A percentile compares a stretch with the other conserved stretches of the same genome.
Conservation (phyloP, 1,140 invertebrate genomes). For the Drosophila busckii region DNA sequence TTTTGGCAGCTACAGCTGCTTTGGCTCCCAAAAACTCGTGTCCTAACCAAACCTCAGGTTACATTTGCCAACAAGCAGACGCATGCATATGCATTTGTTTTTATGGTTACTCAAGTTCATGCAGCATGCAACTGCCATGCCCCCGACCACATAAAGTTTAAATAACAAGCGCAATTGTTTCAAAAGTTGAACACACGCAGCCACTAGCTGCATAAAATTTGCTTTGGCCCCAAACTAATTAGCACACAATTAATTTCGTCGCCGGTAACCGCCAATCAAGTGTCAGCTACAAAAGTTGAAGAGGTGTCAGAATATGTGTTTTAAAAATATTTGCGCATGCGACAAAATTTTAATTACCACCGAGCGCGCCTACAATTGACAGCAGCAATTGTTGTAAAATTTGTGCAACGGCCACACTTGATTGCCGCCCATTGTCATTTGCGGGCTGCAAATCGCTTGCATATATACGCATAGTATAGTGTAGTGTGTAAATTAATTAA, state of each 20-base stretch:
- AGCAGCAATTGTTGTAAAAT: neutral
- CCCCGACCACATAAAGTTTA: slow-evolving; percentile 12
- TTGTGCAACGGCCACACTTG: slow-evolving; percentile 14
- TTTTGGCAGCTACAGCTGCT: slow-evolving; percentile 24
- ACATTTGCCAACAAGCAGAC: neutral
- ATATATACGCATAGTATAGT: slow-evolving; percentile 15
- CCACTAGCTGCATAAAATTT: slow-evolving; percentile 8
- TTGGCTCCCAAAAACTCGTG: neutral
- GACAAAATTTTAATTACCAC: slow-evolving; percentile 42
- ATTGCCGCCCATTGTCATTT: slow-evolving; percentile 8
- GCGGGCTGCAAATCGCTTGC: neutral
- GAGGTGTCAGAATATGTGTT: slow-evolving; percentile 17
- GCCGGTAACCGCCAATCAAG: slow-evolving; percentile 19
- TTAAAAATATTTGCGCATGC: slow-evolving; percentile 22
- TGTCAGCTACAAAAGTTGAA: slow-evolving; percentile 6
- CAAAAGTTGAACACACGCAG: neutral
- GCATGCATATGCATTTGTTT: slow-evolving; percentile 26
- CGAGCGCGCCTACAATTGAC: neutral
- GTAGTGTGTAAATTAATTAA: slow-evolving; percentile 23
- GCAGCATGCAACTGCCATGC: slow-evolving; percentile 28
- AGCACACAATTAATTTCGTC: slow-evolving; percentile 9
- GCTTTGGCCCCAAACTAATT: slow-evolving; percentile 11
- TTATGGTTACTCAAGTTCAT: slow-evolving; percentile 13
- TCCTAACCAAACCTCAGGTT: slow-evolving; percentile 17
- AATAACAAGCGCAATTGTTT: slow-evolving; percentile 17